Evolutionary conservation across 2,888 invertebrate genomes (phyloP).

Genomic region (Drosophila rellima): DNA sequence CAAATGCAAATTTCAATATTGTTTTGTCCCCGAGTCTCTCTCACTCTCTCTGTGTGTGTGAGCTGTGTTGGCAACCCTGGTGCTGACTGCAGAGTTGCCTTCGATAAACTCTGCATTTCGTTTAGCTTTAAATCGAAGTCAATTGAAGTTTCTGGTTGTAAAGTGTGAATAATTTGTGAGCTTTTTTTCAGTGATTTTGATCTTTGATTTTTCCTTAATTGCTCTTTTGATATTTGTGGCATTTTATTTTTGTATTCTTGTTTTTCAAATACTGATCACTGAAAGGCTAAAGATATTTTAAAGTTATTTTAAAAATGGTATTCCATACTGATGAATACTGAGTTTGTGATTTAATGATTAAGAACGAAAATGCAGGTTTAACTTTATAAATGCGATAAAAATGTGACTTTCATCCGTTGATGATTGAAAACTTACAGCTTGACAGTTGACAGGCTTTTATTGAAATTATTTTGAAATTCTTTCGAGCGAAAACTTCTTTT

Average conservation of each 20-base stretch:
- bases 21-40: not conserved
- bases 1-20: constrained; percentile 28
- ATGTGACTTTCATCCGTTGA: too few relatives aligned
- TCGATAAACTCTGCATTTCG: not conserved
- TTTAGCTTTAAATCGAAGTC: not conserved
- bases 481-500: too few relatives aligned
- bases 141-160: not conserved
- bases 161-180: not conserved
- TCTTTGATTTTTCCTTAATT: too few relatives aligned
- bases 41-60: not conserved
- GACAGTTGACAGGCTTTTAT: too few relatives aligned
- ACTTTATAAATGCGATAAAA: not conserved
- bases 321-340: too few relatives aligned
- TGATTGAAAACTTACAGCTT: too few relatives aligned
- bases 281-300: too few relatives aligned
- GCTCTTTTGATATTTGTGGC: not conserved
- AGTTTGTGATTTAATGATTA: too few relatives aligned
- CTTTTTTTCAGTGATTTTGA: not conserved
- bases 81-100: not conserved
- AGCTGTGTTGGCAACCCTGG: not conserved
- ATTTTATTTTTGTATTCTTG: not conserved
- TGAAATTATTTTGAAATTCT: too few relatives aligned
- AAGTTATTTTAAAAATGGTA: too few relatives aligned
- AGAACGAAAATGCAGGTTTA: not conserved
- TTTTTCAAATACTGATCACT: not conserved